A percentile compares a stretch with the other conserved stretches of the same genome.
These are phyloP conservation scores for Trichonephila inaurata DNA, from an alignment of 1,140 invertebrate species.

Conservation along the genomic window DNA sequence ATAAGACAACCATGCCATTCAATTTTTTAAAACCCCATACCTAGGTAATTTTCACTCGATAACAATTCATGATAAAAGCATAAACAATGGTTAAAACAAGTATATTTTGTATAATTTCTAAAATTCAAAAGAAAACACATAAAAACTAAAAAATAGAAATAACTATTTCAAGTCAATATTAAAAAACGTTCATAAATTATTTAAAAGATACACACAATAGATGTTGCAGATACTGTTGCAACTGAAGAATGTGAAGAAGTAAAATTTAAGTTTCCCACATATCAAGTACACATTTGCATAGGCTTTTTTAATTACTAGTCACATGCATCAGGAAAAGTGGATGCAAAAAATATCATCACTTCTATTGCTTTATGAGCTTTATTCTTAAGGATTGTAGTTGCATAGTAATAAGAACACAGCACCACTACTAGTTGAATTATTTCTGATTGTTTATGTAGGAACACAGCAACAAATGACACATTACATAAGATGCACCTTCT, in stretches of 20 bases:
- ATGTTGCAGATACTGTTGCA: too few relatives aligned
- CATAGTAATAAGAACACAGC: conserved; percentile 60
- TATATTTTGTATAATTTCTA: too few relatives aligned
- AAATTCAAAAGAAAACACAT: neutral
- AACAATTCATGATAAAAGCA: too few relatives aligned
- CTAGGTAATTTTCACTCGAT: too few relatives aligned
- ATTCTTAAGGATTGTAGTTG: conserved; percentile 53
- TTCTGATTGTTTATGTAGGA: conserved; percentile 65
- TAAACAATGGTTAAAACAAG: too few relatives aligned
- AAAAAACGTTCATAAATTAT: neutral
- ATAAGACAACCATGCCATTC: too few relatives aligned
- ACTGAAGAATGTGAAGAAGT: too few relatives aligned
- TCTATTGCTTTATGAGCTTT: conserved; percentile 61
- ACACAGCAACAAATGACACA: conserved; percentile 46
- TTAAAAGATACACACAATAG: neutral
- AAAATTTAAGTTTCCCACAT: neutral
- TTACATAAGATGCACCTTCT: conserved; percentile 1
- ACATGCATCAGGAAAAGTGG: neutral
- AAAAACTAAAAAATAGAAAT: neutral
- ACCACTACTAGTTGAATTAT: conserved; percentile 48
- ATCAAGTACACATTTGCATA: neutral
- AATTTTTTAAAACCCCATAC: too few relatives aligned
- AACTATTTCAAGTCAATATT: neutral
- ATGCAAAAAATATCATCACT: conserved; percentile 43
- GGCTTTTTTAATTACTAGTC: neutral